Conservation (phyloP, 2,888 invertebrate genomes). For the Lasioglossum morio region DNA sequence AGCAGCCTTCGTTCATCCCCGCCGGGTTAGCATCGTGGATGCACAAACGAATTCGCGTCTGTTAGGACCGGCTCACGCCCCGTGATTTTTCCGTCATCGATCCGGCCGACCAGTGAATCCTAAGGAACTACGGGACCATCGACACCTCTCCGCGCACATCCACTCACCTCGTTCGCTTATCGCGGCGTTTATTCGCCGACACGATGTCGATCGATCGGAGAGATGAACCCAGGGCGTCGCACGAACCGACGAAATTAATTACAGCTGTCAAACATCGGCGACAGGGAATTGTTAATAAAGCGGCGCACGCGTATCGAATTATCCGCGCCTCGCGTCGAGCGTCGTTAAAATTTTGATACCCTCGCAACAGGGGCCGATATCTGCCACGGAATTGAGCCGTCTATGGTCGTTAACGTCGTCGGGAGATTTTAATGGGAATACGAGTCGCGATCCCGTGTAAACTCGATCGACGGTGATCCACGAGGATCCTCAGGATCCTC, state of each 20-base stretch:
- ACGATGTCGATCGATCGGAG: conserved; percentile 25
- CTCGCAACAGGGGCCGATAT: neutral
- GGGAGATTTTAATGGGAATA: conserved; percentile 7
- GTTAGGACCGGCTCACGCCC: neutral
- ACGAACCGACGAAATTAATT: conserved; percentile 37
- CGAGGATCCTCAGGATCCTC: neutral
- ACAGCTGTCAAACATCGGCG: conserved; percentile 39
- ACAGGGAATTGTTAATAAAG: conserved; percentile 42
- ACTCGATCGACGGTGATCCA: conserved; percentile 7
- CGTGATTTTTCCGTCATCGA: conserved; percentile 39
- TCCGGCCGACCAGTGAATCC: neutral
- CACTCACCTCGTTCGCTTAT: neutral
- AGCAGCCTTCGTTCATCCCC: conserved; percentile 53
- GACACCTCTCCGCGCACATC: neutral
- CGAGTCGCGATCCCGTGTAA: neutral
- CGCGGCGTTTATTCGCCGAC: neutral
- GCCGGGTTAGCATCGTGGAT: conserved; percentile 14
- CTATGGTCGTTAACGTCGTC: conserved; percentile 21
- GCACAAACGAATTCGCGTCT: conserved; percentile 17
- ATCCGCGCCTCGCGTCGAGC: conserved; percentile 8
- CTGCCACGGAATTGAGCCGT: conserved; percentile 10
- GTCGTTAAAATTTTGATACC: conserved; percentile 38
- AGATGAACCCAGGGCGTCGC: neutral
- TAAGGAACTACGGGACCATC: neutral
- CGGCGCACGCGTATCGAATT: conserved; percentile 21